Base-by-base conservation (phyloP, 2,797 vertebrate species). In the Mus spretus region DNA sequence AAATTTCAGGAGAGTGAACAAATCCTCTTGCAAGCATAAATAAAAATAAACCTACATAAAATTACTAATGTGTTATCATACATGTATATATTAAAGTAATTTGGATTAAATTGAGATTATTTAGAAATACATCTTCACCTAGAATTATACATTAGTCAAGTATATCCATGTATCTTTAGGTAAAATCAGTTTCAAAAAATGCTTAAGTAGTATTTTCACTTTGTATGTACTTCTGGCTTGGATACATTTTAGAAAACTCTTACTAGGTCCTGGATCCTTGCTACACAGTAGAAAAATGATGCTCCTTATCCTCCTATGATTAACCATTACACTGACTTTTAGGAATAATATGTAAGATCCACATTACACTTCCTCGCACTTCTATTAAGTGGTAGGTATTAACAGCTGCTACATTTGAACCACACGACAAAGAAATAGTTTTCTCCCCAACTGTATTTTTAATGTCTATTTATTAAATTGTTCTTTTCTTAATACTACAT, bases 61-160 rank as follows among this genome's bases (percentile, higher is more conserved):
- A 91, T 95, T 94, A 83, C 40, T 77, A 86, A 92, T 61, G 3
- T 87, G 80, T 57, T 80, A 67, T 53, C 24, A 91, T 57, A 70
- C 77, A 75, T 79, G 34, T 10, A 80, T 72, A 75, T 55, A 86
- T 79, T 28, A 95, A 20, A 96, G 65, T 63, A 94, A 40, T 22
- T 88, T 61, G 90, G 22, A 10, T 79, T 96, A 96, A 96, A 72
- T 80, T 90, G 31, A 89, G 31, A 92, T 50, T 89, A 88, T 20
- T 90, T 93, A 83, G 3, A 92, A 91, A 55, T 93, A 0, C 74
- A 95, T 47, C 13, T 74, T 77, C n/a, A 92, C 7, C 47, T 85
- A 93, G 31, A 92, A 77, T 89, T 90, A 83, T n/a, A 93, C 90
- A 82, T 92, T 86, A 96, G 4, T 91, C 20, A 95, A 94, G 10